phyloP scores from a whole-genome alignment of 2,113 vertebrate genomes.

The Boleophthalmus pectinirostris region DNA sequence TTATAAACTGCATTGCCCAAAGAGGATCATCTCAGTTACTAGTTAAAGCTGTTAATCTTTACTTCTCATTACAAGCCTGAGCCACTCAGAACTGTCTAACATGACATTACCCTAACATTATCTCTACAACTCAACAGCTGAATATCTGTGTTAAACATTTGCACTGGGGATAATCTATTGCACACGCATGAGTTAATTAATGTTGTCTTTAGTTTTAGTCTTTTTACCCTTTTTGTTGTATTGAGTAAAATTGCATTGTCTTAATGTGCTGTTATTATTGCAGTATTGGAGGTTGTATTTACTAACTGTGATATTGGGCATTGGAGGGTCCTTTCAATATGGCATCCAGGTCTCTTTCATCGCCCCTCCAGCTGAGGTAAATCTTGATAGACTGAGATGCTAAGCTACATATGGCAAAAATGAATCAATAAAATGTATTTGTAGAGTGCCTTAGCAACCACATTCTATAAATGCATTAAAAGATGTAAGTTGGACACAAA shows the following conservation, averaged over 20 bases:
- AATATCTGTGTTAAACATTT: not conserved
- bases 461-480: too few species aligned
- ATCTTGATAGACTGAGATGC: not conserved
- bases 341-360: conserved; percentile 69
- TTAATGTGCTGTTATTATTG: conserved; percentile 31
- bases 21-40: not conserved
- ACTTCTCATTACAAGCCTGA: not conserved
- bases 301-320: conserved; percentile 59
- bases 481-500: too few species aligned
- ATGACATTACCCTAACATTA: not conserved
- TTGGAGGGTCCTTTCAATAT: conserved; percentile 69
- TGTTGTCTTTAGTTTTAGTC: too few species aligned
- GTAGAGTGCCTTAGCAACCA: not conserved
- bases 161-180: not conserved
- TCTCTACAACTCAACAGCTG: not conserved
- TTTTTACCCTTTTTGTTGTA: not conserved
- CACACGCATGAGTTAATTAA: not conserved
- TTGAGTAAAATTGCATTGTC: not conserved
- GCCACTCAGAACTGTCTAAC: not conserved
- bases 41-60: not conserved
- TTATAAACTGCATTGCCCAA: not conserved
- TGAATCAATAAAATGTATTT: not conserved
- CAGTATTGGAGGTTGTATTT: conserved; percentile 70
- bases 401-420: not conserved
- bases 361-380: conserved; percentile 63